These are phyloP conservation scores for Cephalopachus bancanus DNA, from an alignment of 2,797 vertebrate species.

Conservation along the genomic window DNA sequence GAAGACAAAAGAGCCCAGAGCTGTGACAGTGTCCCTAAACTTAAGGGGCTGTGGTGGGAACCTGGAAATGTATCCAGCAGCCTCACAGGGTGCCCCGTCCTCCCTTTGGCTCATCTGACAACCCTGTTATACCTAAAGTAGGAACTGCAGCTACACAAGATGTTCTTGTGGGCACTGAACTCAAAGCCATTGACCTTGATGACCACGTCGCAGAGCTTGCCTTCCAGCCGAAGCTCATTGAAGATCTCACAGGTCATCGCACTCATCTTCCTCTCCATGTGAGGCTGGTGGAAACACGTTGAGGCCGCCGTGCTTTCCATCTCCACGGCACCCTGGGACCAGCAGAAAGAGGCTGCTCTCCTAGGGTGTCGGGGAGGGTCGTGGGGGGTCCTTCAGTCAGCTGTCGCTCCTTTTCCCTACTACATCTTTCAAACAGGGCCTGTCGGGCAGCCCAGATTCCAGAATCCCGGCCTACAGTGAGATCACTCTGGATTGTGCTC, in stretches of 20 bases:
- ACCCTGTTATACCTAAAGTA: slow-evolving; percentile 88
- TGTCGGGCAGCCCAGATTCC: slow-evolving; percentile 80
- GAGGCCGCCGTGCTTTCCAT: slow-evolving; percentile 78
- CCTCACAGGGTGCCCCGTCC: neutral
- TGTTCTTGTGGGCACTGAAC: slow-evolving; percentile 90
- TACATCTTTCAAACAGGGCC: slow-evolving; percentile 74
- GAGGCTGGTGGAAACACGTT: slow-evolving; percentile 78
- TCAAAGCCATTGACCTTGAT: slow-evolving; percentile 88
- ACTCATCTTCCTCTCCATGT: slow-evolving; percentile 89
- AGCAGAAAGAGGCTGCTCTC: slow-evolving; percentile 69
- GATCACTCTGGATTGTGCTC: slow-evolving; percentile 69
- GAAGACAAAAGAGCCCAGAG: neutral
- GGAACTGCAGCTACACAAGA: slow-evolving; percentile 90
- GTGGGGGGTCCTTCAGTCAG: slow-evolving; percentile 75
- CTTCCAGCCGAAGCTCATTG: slow-evolving; percentile 89
- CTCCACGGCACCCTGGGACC: slow-evolving; percentile 77
- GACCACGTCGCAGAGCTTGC: slow-evolving; percentile 89
- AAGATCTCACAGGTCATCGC: slow-evolving; percentile 87
- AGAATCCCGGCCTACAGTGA: slow-evolving; percentile 82
- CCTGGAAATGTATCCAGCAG: neutral
- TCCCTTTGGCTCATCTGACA: neutral
- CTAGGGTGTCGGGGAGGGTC: slow-evolving; percentile 70
- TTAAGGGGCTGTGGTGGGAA: neutral
- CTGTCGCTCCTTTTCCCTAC: slow-evolving; percentile 82
- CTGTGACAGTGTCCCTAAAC: neutral